Base-by-base conservation (phyloP, 1,140 invertebrate species). In the Nautilus pompilius region DNA sequence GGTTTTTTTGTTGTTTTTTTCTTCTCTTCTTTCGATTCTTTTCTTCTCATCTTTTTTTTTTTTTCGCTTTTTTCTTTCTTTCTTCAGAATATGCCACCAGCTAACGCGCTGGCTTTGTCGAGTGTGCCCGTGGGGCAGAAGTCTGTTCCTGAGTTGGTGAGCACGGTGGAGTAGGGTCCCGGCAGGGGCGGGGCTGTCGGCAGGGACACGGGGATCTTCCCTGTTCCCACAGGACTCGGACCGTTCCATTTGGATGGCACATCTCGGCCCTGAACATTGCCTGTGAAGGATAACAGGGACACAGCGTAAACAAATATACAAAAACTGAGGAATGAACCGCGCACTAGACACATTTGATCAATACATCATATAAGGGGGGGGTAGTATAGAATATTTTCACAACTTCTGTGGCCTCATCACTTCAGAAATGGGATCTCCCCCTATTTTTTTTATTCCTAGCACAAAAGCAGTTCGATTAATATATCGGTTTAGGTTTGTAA, bases 191-290 rank as follows among this genome's bases (percentile, higher is more conserved):
- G 57, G 15, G 58, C 29, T 36, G 51, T 66, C 20, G 58, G 58
- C 24, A 66, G 20, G 22, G 61, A 60, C 13, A 58, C 45, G 15
- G 68, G 46, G 3, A 63, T 63, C 55, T 69, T 65, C 34, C 58
- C 58, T 17, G 48, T 62, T 28, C 60, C 33, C 5, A 68, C 63
- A 60, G 34, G 58, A 20, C 56, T 58, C 58, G 34, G 58, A 13
- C 56, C 58, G 20, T 55, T 62, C 66, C 66, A 68, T 54, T 68
- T 68, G 46, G 66, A 65, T 48, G n/a, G 41, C 29, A 62, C 55
- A 28, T 53, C 49, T 24, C 24, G 24, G 33, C 48, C 36, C 22
- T 59, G 56, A 59, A 30, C 34, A 62, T 68, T 68, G 46, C 32
- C 66, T 68, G 26, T 17, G 58, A 54, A 41, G 41, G 55, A 55